Percentiles rank a stretch among this genome's conserved stretches.
These are phyloP conservation scores for Pteronura brasiliensis DNA, from an alignment of 2,113 vertebrate species.

Conservation along the genomic window DNA sequence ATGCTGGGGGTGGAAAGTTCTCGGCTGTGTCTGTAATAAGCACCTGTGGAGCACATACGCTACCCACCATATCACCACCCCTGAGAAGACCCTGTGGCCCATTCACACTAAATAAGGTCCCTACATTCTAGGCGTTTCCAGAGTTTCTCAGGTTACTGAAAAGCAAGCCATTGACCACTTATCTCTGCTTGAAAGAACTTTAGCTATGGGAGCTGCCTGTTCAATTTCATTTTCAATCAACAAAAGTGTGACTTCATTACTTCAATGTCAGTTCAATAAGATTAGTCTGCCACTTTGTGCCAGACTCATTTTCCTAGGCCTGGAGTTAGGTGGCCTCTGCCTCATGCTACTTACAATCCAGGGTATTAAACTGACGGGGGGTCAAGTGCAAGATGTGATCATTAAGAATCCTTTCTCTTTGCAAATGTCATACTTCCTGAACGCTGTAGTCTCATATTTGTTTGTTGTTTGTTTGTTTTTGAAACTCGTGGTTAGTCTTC, in stretches of 20 bases:
- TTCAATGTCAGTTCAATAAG: background rate
- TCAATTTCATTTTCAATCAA: conserved; percentile 14
- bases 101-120: background rate
- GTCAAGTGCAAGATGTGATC: background rate
- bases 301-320: background rate
- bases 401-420: background rate
- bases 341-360: background rate
- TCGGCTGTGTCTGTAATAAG: background rate
- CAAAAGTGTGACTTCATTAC: background rate
- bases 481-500: background rate
- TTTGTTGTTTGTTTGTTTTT: conserved; percentile 26
- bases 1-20: background rate
- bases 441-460: background rate
- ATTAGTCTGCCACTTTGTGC: background rate
- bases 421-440: background rate
- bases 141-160: background rate
- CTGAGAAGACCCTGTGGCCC: background rate
- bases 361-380: background rate
- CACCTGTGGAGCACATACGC: background rate
- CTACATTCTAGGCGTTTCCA: background rate
- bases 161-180: background rate
- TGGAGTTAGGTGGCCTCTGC: background rate
- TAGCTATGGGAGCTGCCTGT: background rate
- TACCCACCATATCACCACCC: background rate
- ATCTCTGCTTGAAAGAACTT: background rate